phyloP scores from a whole-genome alignment of 2,888 invertebrate genomes.

The Rotaria socialis region DNA sequence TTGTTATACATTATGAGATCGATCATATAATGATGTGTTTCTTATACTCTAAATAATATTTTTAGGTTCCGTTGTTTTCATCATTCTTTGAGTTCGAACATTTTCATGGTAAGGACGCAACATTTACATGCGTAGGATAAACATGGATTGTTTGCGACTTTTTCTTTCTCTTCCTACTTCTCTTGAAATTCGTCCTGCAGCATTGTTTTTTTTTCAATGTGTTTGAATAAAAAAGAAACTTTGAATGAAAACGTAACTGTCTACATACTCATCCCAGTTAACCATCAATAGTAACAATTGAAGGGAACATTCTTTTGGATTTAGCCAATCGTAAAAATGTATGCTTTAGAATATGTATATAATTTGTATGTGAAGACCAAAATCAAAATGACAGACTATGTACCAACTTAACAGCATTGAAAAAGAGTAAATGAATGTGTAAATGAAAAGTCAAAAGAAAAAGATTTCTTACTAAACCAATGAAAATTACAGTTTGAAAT shows the following conservation, averaged over 20 bases:
- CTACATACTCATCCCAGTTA: neutral
- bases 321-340: neutral
- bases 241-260: neutral
- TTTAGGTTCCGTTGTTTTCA: too few species aligned
- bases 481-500: neutral
- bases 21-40: too few species aligned
- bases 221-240: neutral
- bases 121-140: too few species aligned
- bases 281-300: neutral
- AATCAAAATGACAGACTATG: neutral
- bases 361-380: neutral
- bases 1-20: too few species aligned
- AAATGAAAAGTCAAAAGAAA: neutral
- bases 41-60: too few species aligned
- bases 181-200: neutral
- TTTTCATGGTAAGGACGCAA: too few species aligned
- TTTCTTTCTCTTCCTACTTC: too few species aligned
- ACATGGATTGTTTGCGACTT: too few species aligned
- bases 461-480: neutral
- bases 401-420: neutral
- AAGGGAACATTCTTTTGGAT: neutral
- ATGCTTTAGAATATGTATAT: neutral
- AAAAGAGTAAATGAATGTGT: neutral
- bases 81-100: too few species aligned
- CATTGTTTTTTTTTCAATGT: too few species aligned